Percentiles rank a stretch among this genome's conserved stretches.
Evolutionary conservation across 2,113 vertebrate species (phyloP).

Genomic region (Atrichornis clamosus): DNA sequence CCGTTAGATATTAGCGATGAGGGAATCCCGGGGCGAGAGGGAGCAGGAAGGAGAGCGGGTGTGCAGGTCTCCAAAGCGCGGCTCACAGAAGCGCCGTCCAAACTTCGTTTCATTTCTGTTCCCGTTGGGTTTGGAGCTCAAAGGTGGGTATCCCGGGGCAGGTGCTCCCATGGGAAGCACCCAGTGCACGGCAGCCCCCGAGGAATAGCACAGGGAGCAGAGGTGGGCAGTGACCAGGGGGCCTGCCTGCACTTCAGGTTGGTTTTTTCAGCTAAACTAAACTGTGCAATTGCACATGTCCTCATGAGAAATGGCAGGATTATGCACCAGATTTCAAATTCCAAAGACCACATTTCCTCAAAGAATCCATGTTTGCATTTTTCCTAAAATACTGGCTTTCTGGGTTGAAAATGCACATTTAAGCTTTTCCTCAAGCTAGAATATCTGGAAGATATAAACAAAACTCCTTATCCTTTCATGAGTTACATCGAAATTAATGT

Average conservation of each 20-base stretch:
- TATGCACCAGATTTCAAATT: not conserved
- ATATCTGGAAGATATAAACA: not conserved
- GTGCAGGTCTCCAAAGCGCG: not conserved
- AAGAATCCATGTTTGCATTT: not conserved
- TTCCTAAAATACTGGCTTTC: not conserved
- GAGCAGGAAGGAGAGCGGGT: not conserved
- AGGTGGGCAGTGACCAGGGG: rapidly evolving
- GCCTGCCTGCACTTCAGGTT: rapidly evolving
- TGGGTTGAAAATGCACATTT: not conserved
- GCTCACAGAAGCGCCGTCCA: rapidly evolving
- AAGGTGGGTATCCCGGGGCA: not conserved
- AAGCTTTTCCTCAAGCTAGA: not conserved
- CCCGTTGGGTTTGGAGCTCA: not conserved
- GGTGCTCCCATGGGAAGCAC: not conserved
- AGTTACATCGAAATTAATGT: not conserved
- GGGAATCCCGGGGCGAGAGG: not conserved
- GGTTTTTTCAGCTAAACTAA: not conserved
- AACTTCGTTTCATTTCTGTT: not conserved
- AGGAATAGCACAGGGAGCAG: not conserved
- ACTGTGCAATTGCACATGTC: rapidly evolving
- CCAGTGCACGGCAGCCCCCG: rapidly evolving
- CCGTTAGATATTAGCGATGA: too few relatives aligned
- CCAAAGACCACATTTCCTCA: not conserved
- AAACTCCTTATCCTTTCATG: not conserved
- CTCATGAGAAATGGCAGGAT: not conserved